phyloP scores from a whole-genome alignment of 2,797 vertebrate species.

The Myoxocephalus aenaeus region DNA sequence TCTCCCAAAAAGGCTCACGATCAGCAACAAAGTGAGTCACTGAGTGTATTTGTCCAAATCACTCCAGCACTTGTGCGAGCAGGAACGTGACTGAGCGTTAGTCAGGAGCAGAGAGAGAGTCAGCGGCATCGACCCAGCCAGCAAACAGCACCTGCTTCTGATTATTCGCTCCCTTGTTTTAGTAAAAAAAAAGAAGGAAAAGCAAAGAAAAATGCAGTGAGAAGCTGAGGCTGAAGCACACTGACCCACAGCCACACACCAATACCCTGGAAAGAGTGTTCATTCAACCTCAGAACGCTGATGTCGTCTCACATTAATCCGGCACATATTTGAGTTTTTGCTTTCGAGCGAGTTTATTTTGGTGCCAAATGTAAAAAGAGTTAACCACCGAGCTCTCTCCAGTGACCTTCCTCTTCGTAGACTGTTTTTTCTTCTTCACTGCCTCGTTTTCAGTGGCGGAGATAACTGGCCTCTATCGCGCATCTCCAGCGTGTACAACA shows the following conservation, averaged over 20 bases:
- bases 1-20: not conserved
- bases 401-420: constrained; percentile 18
- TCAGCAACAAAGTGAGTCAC: constrained; percentile 1
- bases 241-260: constrained; percentile 41
- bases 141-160: constrained; percentile 28
- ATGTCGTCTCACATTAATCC: constrained; percentile 32
- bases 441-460: constrained; percentile 23
- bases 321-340: constrained; percentile 37
- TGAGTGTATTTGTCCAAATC: constrained; percentile 30
- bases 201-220: not conserved
- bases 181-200: not conserved
- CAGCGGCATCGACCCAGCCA: constrained; percentile 19
- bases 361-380: constrained; percentile 34
- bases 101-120: constrained; percentile 17
- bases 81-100: constrained; percentile 1
- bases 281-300: constrained; percentile 37
- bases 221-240: constrained; percentile 30
- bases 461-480: constrained; percentile 27
- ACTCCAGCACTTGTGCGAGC: constrained; percentile 22
- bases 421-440: constrained; percentile 9
- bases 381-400: constrained; percentile 30
- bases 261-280: constrained; percentile 35
- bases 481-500: constrained; percentile 21
- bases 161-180: constrained; percentile 30
- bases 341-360: constrained; percentile 27